phyloP scores from a whole-genome alignment of 2,888 invertebrate species.

The Oscheius sp. region DNA sequence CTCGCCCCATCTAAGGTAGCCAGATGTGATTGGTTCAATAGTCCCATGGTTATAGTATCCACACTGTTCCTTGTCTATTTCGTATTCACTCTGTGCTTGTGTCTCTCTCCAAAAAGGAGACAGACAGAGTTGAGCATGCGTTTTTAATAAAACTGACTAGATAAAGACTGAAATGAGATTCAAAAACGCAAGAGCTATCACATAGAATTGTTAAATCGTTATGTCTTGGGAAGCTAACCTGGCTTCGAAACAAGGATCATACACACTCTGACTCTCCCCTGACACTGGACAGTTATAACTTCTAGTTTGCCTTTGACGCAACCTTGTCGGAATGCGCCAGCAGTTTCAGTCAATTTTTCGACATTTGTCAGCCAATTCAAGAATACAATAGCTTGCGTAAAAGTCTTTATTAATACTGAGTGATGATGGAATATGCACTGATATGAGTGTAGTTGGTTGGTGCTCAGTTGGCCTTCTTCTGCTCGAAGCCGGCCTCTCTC shows the following conservation, averaged over 20 bases:
- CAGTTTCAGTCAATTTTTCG: not conserved
- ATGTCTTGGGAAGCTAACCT: not conserved
- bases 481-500: constrained; percentile 41
- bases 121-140: not conserved
- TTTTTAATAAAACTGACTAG: not conserved
- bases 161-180: not conserved
- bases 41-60: constrained; percentile 11
- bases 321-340: not conserved
- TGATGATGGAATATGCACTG: constrained; percentile 10
- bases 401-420: not conserved
- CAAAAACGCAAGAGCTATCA: not conserved
- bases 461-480: constrained; percentile 18
- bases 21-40: constrained; percentile 14
- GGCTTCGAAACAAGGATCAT: not conserved
- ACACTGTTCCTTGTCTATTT: constrained; percentile 25
- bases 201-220: not conserved
- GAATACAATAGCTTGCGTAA: not conserved
- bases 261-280: no score
- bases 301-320: not conserved
- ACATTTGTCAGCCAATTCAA: not conserved
- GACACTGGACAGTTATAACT: no score
- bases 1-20: not conserved
- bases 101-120: not conserved
- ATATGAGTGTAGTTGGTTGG: constrained; percentile 26
- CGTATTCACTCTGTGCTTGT: constrained; percentile 6